A percentile compares a stretch with the other conserved stretches of the same genome.
These are phyloP conservation scores for Lepidotrigona ventralis DNA, from an alignment of 1,140 invertebrate species.

Conservation along the genomic window DNA sequence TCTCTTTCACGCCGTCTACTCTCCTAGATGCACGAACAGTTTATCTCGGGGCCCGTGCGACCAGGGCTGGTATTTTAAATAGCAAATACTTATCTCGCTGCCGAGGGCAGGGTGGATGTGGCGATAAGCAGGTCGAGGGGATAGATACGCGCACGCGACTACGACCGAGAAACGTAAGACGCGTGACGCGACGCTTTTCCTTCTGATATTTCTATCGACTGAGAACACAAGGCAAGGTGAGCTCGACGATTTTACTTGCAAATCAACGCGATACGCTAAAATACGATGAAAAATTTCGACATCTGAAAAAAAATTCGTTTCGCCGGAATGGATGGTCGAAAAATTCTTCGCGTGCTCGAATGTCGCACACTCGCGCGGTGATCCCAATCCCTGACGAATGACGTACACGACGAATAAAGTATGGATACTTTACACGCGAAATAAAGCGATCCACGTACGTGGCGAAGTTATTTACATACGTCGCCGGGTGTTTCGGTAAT, in stretches of 20 bases:
- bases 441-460: slow-evolving; percentile 40
- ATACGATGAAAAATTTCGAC: neutral
- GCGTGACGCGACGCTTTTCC: slow-evolving; percentile 12
- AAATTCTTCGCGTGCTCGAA: neutral
- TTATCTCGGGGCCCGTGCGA: slow-evolving; percentile 73
- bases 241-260: neutral
- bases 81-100: slow-evolving; percentile 78
- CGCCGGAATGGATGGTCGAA: too few relatives aligned
- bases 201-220: neutral
- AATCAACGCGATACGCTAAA: neutral
- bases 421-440: slow-evolving; percentile 21
- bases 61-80: slow-evolving; percentile 78
- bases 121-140: slow-evolving; percentile 56
- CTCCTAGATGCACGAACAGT: slow-evolving; percentile 69
- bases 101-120: slow-evolving; percentile 37
- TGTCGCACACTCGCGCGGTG: neutral
- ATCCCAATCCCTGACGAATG: neutral
- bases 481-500: slow-evolving; percentile 47
- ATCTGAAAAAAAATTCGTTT: too few relatives aligned
- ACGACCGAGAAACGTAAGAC: slow-evolving; percentile 35
- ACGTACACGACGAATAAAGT: slow-evolving; percentile 9
- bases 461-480: slow-evolving; percentile 48
- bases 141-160: slow-evolving; percentile 56
- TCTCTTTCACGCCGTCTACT: slow-evolving; percentile 45
- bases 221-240: neutral